Base-by-base conservation (phyloP, 1,140 invertebrate species). In the Bombus ignitus region DNA sequence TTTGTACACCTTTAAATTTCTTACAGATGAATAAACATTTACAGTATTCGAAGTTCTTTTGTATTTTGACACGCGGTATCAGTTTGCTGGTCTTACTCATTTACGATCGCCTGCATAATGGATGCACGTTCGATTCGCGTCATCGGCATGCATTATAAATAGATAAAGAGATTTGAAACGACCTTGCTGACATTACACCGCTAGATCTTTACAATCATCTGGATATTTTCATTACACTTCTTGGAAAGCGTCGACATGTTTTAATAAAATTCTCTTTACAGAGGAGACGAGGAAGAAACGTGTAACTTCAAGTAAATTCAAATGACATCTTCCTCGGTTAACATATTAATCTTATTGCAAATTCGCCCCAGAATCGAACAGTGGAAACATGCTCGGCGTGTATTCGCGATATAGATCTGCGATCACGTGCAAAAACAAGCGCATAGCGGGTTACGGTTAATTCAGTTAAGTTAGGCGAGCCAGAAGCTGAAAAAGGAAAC, bases 401-500 rank as follows among this genome's bases (percentile, higher is more conserved):
- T 74, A 47, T 76, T 68, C 78, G 73, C 62, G 75, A 75, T 73
- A 80, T 72, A 81, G 75, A 86, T 86, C 79, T 37, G 88, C 74
- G 88, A 86, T 88, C 81, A 77, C 82, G 88, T 89, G 85, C 85
- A 83, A 87, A 82, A 81, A 70, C 71, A 90, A 90, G 89, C 85
- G 79, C 70, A 72, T 70, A 90, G 88, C 86, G 70, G 74, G 85
- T 85, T 90, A 90, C 86, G 82, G 88, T 90, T 90, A 90, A 90
- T 87, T 90, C 86, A 80, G 82, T 90, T 81, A 90, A 82, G 66
- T 66, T 71, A 79, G 74, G 78, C 86, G 79, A 90, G 79, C 88
- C 59, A 90, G 78, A 90, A 90, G 89, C 89, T 90, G 79, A 82
- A 83, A 85, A 90, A 89, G 89, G 85, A 89, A 90, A 89, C 81